Percentiles rank a stretch among this genome's conserved stretches.
phyloP scores from a whole-genome alignment of 2,888 invertebrate genomes.

The Blastobasis adustella region DNA sequence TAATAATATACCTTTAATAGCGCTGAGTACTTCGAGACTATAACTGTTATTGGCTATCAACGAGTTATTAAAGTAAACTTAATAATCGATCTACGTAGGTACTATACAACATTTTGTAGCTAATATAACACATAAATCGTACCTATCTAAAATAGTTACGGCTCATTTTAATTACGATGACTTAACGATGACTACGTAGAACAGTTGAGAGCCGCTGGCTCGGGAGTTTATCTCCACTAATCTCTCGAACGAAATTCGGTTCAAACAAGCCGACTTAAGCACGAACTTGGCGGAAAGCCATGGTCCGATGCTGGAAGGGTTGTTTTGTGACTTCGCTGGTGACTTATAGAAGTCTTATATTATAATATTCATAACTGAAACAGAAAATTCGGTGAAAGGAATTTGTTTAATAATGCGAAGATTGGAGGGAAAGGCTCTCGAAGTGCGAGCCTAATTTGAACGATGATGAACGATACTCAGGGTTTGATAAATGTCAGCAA shows the following conservation, averaged over 20 bases:
- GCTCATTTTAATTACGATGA: too few species aligned
- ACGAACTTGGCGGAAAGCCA: conserved; percentile 36
- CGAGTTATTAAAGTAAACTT: too few species aligned
- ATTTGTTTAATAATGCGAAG: background rate
- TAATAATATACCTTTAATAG: too few species aligned
- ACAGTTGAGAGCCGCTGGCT: too few species aligned
- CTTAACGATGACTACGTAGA: too few species aligned
- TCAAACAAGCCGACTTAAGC: conserved; percentile 36
- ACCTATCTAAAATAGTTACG: too few species aligned
- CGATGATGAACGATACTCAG: background rate
- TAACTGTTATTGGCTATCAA: too few species aligned
- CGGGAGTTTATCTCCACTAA: conserved; percentile 34
- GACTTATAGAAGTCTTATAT: conserved; percentile 10
- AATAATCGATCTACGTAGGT: too few species aligned
- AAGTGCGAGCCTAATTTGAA: background rate
- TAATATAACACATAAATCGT: too few species aligned
- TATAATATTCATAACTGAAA: background rate
- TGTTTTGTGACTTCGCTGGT: conserved; percentile 23
- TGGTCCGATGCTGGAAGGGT: conserved; percentile 30
- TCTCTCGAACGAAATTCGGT: conserved; percentile 34
- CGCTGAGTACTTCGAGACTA: too few species aligned
- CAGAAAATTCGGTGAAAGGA: background rate
- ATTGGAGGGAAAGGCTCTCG: background rate
- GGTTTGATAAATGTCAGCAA: background rate
- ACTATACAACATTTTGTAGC: too few species aligned